A percentile compares a stretch with the other conserved stretches of the same genome.
These are phyloP conservation scores for Argyra leucocephala DNA, from an alignment of 2,888 invertebrate species.

Conservation along the genomic window DNA sequence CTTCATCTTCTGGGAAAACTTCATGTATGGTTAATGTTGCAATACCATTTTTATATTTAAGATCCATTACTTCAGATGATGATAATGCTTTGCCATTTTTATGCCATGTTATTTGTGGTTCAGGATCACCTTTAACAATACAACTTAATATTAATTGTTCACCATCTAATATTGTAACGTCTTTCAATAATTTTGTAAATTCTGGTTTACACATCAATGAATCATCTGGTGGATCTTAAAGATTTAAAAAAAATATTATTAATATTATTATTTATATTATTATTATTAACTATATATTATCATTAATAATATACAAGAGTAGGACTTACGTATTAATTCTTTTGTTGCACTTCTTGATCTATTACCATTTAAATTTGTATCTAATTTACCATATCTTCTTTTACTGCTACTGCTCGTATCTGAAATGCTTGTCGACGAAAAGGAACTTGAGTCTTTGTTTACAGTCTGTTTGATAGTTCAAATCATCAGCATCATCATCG, in stretches of 20 bases:
- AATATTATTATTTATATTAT: too few species aligned
- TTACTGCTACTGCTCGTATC: slow-evolving; percentile 39
- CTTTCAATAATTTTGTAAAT: slow-evolving; percentile 67
- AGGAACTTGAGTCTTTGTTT: slow-evolving; percentile 33
- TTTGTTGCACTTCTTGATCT: slow-evolving; percentile 83
- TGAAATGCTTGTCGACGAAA: slow-evolving; percentile 28
- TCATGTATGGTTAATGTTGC: slow-evolving; percentile 83
- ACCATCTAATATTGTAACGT: slow-evolving; percentile 76
- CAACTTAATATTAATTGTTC: slow-evolving; percentile 72
- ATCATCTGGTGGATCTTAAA: slow-evolving; percentile 74
- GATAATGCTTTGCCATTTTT: slow-evolving; percentile 69
- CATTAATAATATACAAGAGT: background rate
- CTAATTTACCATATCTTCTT: slow-evolving; percentile 58
- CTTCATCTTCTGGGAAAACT: slow-evolving; percentile 92
- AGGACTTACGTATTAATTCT: slow-evolving; percentile 58
- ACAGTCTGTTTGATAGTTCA: too few species aligned
- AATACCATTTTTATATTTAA: slow-evolving; percentile 83
- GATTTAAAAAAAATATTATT: slow-evolving; percentile 12
- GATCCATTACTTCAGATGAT: slow-evolving; percentile 75
- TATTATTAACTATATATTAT: too few species aligned
- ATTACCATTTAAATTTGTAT: slow-evolving; percentile 71
- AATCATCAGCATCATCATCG: too few species aligned
- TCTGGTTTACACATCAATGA: slow-evolving; percentile 77
- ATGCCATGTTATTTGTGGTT: slow-evolving; percentile 82
- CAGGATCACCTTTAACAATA: slow-evolving; percentile 83